These are phyloP conservation scores for Epinotia bilunana DNA, from an alignment of 2,888 invertebrate species.

Conservation along the genomic window DNA sequence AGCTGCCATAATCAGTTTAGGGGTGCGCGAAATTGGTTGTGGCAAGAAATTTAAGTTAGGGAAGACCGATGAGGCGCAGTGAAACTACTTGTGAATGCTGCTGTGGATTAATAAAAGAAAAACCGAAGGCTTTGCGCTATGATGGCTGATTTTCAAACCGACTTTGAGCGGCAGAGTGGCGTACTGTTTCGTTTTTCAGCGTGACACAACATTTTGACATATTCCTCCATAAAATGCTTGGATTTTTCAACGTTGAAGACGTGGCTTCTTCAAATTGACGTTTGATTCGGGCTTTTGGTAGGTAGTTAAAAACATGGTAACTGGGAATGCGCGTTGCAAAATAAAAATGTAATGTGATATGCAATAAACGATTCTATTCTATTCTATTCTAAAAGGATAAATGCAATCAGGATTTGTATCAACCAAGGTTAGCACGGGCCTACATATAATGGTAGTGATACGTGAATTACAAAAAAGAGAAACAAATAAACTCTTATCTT, in stretches of 20 bases:
- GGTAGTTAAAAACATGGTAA: too few species aligned
- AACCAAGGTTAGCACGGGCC: too few species aligned
- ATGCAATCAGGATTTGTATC: too few species aligned
- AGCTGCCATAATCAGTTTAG: too few species aligned
- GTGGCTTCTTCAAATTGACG: neutral
- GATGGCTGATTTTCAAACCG: slow-evolving; percentile 19
- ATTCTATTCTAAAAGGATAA: too few species aligned
- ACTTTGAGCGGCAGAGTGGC: slow-evolving; percentile 10
- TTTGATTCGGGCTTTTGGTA: neutral
- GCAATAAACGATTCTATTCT: too few species aligned
- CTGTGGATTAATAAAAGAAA: slow-evolving; percentile 17
- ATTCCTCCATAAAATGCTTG: neutral
- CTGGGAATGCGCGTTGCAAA: too few species aligned
- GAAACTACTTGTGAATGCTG: neutral
- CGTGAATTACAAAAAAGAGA: too few species aligned
- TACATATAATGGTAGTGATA: too few species aligned
- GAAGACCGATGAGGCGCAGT: neutral
- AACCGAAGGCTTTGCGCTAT: slow-evolving; percentile 22
- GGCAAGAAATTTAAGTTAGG: neutral
- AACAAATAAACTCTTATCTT: too few species aligned
- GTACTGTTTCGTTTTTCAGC: slow-evolving; percentile 5
- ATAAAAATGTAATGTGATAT: too few species aligned
- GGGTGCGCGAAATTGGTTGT: too few species aligned
- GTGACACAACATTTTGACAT: slow-evolving; percentile 9
- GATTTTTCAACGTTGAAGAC: neutral